These are phyloP conservation scores for Onthophagus taurus DNA, from an alignment of 1,140 invertebrate genomes.

Conservation along the genomic window DNA sequence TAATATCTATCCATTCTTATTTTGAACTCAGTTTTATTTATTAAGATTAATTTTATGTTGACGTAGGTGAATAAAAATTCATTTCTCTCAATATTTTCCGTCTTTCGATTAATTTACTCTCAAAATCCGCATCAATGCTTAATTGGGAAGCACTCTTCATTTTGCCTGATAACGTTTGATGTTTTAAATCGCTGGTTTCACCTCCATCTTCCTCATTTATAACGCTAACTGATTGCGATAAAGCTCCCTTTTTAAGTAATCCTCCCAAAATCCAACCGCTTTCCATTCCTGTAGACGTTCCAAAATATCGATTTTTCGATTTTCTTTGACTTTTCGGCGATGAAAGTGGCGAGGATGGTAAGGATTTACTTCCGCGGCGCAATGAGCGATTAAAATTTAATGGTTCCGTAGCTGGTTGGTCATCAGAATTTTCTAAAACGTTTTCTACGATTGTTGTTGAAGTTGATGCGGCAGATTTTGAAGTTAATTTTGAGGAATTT, in stretches of 20 bases:
- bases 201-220: constrained; percentile 36
- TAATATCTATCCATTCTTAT: background rate
- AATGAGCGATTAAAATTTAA: constrained; percentile 33
- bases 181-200: too few species aligned
- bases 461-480: constrained; percentile 29
- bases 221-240: constrained; percentile 42
- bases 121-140: constrained; percentile 18
- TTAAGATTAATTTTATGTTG: constrained; percentile 51
- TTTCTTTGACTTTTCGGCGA: constrained; percentile 53
- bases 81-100: constrained; percentile 62
- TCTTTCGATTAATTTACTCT: constrained; percentile 17
- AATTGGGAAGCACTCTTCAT: constrained; percentile 17
- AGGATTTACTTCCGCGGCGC: constrained; percentile 54
- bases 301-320: constrained; percentile 45
- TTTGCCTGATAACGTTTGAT: constrained; percentile 17
- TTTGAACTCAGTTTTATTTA: background rate
- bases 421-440: constrained; percentile 31
- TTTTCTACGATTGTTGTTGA: constrained; percentile 21
- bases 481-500: too few species aligned
- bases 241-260: constrained; percentile 38
- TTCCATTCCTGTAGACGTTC: constrained; percentile 37
- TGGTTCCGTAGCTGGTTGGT: constrained; percentile 20
- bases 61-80: constrained; percentile 77
- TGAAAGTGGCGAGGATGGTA: constrained; percentile 56
- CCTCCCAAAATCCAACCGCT: constrained; percentile 43